Evolutionary conservation across 1,140 invertebrate species (phyloP).

Genomic region (Aphelinus atriplicis): DNA sequence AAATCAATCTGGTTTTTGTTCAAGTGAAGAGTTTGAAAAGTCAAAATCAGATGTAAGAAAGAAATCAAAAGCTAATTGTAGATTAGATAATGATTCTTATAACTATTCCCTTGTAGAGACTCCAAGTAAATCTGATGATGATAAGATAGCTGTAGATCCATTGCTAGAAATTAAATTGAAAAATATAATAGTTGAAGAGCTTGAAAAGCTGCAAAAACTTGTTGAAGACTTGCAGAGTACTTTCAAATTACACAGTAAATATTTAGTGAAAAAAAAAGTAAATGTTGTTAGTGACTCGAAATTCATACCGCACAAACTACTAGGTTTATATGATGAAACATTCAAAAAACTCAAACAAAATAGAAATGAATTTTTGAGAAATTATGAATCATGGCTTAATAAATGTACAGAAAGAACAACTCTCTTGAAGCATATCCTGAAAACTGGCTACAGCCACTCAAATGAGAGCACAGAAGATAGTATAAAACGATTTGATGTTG

Average conservation of each 20-base stretch:
- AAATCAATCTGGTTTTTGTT: slow-evolving; percentile 43
- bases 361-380: slow-evolving; percentile 20
- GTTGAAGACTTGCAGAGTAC: slow-evolving; percentile 5
- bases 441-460: too few species aligned
- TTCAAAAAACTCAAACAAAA: slow-evolving; percentile 20
- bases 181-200: slow-evolving; percentile 23
- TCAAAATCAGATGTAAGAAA: slow-evolving; percentile 18
- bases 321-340: slow-evolving; percentile 26
- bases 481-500: slow-evolving; percentile 2
- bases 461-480: not conserved
- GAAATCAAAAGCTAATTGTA: slow-evolving; percentile 16
- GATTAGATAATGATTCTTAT: slow-evolving; percentile 16
- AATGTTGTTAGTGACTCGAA: slow-evolving; percentile 27
- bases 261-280: slow-evolving; percentile 30
- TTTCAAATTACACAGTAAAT: slow-evolving; percentile 11
- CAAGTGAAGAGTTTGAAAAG: slow-evolving; percentile 47
- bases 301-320: slow-evolving; percentile 37
- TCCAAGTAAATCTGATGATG: slow-evolving; percentile 37
- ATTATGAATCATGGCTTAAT: slow-evolving; percentile 25
- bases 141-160: slow-evolving; percentile 31
- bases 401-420: not conserved
- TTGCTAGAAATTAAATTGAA: slow-evolving; percentile 33
- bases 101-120: slow-evolving; percentile 38
- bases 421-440: not conserved
- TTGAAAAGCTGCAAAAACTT: slow-evolving; percentile 23